Base-by-base conservation (phyloP, 2,797 vertebrate species). In the Enteromius thamalakanensis region DNA sequence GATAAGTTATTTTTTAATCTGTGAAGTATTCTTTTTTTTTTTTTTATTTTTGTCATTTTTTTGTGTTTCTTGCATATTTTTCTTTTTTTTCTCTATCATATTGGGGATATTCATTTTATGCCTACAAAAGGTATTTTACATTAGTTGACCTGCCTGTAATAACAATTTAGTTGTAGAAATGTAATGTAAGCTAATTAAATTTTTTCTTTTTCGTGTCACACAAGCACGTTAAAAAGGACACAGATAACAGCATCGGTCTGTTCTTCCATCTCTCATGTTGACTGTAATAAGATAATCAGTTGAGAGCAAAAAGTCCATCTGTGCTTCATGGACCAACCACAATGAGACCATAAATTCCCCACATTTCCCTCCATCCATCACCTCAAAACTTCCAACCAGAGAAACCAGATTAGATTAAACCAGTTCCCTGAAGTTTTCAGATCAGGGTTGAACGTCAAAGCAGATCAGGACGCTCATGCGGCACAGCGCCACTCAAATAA, bases 241-340 rank as follows among this genome's bases (percentile, higher is more conserved):
- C 12, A 23, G 72, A 76, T 12, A 40, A 76, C 9, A n/a, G 21
- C 6, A 55, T 64, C 2, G 58, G 37, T 51, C 58, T 14, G 42
- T 64, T 55, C 26, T 7, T 23, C 34, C 62, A 84, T 60, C 65
- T 23, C 32, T 77, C 68, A 68, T 60, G 62, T 64, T 74, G 68
- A 62, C 69, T 84, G 67, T 80, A 87, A 89, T 83, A 71, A 85
- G 79, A 88, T 91, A 88, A 90, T 91, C 82, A 90, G 87, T 80
- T 81, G 75, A 86, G 87, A 88, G 86, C 90, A 91, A 89, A 88
- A 90, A 90, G 89, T 84, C 11, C 80, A 70, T 74, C 84, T 71
- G 68, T 76, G 86, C 76, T 40, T 87, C 85, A 86, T 71, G 14
- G 15, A 49, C 55, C 34, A 40, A 32, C 45, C 51, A 29, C 55